Evolutionary conservation across 2,113 vertebrate species (phyloP), one percentile per base, ranked within the genome.

Genomic region (Salvelinus namaycush): DNA sequence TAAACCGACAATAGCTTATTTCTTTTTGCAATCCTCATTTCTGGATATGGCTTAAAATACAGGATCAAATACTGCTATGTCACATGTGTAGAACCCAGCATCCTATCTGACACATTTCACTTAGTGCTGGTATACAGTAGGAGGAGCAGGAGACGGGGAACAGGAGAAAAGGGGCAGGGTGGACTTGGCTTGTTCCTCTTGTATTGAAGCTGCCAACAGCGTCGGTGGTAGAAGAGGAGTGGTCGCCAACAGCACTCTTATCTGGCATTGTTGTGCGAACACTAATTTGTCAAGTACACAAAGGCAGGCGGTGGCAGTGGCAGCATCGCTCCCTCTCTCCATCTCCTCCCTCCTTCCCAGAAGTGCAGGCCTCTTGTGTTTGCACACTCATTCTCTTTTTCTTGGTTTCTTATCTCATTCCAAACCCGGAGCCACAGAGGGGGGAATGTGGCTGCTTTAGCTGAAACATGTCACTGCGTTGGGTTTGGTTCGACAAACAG

Each of bases 141-240:
- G 59, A 22, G n/a, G 5, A n/a, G 8, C 27, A 39, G 8, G 59
- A 29, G 57, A 12, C 5, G 3, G 26, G 49, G 12, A 20, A 57
- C 12, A 51, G 70, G 26, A 20, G 14, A 20, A 5, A 0, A 26
- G 71, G 51, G 18, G 2, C 3, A 12, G 48, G 51, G 14, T 57
- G 31, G 8, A 60, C 31, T 73, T 73, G 72, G 72, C 49, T n/a
- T 60, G 3, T 73, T 62, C 34, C 72, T 64, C 20, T 24, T 39
- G 8, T 54, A 54, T 34, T 39, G 9, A 22, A 13, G 22, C 48
- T 24, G 59, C 69, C 11, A 16, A 34, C 27, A 18, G 66, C 29
- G 14, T 14, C 22, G 11, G 64, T 66, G 11, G 24, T 26, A 14
- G 69, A 9, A 44, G 39, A 11, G 39, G 49, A 20, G 22, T 51